These are phyloP conservation scores for Chromis chromis DNA, from an alignment of 2,797 vertebrate genomes.

Conservation along the genomic window DNA sequence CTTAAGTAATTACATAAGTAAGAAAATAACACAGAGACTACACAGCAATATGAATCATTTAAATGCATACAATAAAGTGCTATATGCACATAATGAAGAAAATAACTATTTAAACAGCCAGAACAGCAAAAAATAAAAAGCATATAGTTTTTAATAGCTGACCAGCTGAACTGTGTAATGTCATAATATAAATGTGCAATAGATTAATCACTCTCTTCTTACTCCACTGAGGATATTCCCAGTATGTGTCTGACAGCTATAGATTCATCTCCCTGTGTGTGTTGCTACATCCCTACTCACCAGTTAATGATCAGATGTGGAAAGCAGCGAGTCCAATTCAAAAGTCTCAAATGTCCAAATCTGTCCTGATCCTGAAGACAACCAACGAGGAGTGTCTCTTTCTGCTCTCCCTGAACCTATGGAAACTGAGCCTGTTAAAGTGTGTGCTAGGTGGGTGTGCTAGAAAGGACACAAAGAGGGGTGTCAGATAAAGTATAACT, in stretches of 20 bases:
- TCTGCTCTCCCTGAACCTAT: conserved; percentile 41
- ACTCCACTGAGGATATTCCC: background rate
- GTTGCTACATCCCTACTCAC: conserved; percentile 64
- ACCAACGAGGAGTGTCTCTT: conserved; percentile 12
- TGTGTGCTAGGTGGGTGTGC: conserved; percentile 51
- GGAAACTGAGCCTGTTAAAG: conserved; percentile 43
- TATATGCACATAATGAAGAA: background rate
- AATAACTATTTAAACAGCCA: background rate
- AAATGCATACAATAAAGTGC: background rate
- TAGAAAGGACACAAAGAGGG: conserved; percentile 62
- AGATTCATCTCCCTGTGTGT: background rate
- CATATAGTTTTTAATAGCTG: background rate
- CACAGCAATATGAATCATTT: background rate
- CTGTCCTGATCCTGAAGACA: conserved; percentile 29
- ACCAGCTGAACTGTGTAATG: background rate
- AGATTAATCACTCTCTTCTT: background rate
- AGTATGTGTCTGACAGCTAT: conserved; percentile 9
- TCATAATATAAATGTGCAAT: background rate
- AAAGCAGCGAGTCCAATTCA: conserved; percentile 46
- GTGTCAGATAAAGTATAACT: conserved; percentile 75
- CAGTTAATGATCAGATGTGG: conserved; percentile 33
- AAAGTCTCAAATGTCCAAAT: conserved; percentile 41
- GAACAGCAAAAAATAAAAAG: background rate
- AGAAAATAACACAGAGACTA: background rate
- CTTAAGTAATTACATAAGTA: background rate